These are phyloP conservation scores for Clarias gariepinus DNA, from an alignment of 2,113 vertebrate species.

Conservation along the genomic window DNA sequence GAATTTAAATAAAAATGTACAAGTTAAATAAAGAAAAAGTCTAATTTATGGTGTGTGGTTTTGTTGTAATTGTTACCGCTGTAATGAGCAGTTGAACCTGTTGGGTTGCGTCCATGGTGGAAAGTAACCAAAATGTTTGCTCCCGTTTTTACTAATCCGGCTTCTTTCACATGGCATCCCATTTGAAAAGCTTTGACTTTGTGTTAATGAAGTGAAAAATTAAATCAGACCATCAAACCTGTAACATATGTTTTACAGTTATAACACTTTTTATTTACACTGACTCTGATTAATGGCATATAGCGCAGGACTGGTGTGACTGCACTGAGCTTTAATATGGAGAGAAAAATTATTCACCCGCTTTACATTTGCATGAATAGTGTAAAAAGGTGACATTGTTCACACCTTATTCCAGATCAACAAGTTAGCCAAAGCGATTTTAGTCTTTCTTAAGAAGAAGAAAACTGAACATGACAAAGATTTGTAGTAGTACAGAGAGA, in stretches of 20 bases:
- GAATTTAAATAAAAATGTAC: not conserved
- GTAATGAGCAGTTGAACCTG: conserved; percentile 21
- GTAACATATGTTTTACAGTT: not conserved
- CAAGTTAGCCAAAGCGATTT: conserved; percentile 36
- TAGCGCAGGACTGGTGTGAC: not conserved
- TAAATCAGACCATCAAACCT: not conserved
- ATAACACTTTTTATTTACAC: not conserved
- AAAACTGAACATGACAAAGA: conserved; percentile 65
- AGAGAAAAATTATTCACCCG: not conserved
- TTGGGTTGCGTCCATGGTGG: not conserved
- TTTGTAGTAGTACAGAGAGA: conserved; percentile 67
- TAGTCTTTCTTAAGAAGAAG: conserved; percentile 48
- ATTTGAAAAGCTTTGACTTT: conserved; percentile 14
- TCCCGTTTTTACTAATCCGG: not conserved
- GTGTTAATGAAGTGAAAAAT: conserved; percentile 16
- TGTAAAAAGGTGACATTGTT: not conserved
- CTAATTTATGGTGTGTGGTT: not conserved
- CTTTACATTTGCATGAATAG: not conserved
- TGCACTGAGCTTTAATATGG: not conserved
- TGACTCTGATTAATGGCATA: not conserved
- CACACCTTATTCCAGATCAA: conserved; percentile 33
- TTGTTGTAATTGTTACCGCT: not conserved
- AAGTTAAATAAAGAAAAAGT: conserved; percentile 3
- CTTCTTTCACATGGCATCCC: not conserved
- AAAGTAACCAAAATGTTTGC: conserved; percentile 20